Evolutionary conservation across 2,888 invertebrate genomes (phyloP).

Genomic region (Muscina levida): DNA sequence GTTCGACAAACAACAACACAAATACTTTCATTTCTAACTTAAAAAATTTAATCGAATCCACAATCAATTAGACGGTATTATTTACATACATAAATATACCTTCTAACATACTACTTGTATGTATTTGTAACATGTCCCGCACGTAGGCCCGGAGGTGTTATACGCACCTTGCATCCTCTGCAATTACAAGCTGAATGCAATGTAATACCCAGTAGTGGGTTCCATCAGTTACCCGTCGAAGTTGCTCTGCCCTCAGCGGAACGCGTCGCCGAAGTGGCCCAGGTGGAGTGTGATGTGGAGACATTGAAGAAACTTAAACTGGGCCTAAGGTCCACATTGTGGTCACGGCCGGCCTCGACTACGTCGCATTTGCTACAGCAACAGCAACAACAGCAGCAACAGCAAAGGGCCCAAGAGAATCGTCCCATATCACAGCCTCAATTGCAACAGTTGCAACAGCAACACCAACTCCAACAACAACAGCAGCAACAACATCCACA

Average conservation of each 20-base stretch:
- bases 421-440: slow-evolving; percentile 77
- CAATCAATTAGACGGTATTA: slow-evolving; percentile 19
- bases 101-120: not conserved
- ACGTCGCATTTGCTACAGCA: slow-evolving; percentile 76
- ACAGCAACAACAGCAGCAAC: slow-evolving; percentile 74
- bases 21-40: slow-evolving; percentile 58
- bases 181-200: slow-evolving; percentile 80
- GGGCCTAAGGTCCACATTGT: slow-evolving; percentile 85
- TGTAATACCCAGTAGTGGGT: slow-evolving; percentile 72
- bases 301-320: slow-evolving; percentile 87
- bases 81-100: not conserved
- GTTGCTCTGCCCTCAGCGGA: slow-evolving; percentile 67
- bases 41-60: slow-evolving; percentile 31
- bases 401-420: slow-evolving; percentile 81
- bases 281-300: slow-evolving; percentile 88
- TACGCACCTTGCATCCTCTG: slow-evolving; percentile 84
- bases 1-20: slow-evolving; percentile 43
- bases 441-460: slow-evolving; percentile 75
- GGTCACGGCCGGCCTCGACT: slow-evolving; percentile 83
- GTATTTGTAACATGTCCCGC: slow-evolving; percentile 38
- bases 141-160: slow-evolving; percentile 79
- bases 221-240: slow-evolving; percentile 70
- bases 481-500: slow-evolving; percentile 72
- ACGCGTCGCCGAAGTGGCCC: slow-evolving; percentile 84
- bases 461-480: slow-evolving; percentile 71